Percentiles rank a stretch among this genome's conserved stretches.
phyloP scores from a whole-genome alignment of 2,113 vertebrate species.

The Amblyopsis rosae region DNA sequence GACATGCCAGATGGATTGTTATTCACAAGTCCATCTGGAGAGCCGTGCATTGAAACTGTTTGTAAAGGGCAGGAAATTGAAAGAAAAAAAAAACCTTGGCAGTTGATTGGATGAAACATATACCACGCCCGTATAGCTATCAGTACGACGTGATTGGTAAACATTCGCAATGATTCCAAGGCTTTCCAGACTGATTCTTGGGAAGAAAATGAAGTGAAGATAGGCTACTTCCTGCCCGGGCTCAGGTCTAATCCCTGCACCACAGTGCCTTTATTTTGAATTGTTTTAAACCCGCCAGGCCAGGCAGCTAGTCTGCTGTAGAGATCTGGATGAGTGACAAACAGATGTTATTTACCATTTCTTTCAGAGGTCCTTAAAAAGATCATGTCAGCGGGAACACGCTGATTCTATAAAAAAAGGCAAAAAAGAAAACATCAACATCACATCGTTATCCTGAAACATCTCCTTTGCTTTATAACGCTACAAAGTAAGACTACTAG shows the following conservation, averaged over 20 bases:
- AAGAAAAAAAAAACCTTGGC: too few relatives aligned
- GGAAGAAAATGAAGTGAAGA: too few relatives aligned
- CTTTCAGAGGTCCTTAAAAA: constrained; percentile 98
- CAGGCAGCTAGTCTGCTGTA: constrained; percentile 42
- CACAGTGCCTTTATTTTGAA: constrained; percentile 44
- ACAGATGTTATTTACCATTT: constrained; percentile 91
- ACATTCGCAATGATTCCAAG: too few relatives aligned
- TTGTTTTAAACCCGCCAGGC: constrained; percentile 12
- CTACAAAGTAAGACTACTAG: constrained; percentile 29
- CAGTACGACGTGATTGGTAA: too few relatives aligned
- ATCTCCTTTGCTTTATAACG: constrained; percentile 29
- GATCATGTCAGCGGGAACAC: constrained; percentile 99
- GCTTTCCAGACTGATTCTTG: too few relatives aligned
- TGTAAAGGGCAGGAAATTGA: too few relatives aligned
- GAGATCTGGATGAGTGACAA: constrained; percentile 76
- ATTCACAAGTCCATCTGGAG: too few relatives aligned
- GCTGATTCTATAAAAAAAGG: constrained; percentile 85
- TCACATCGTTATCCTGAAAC: constrained; percentile 39
- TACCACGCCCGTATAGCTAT: too few relatives aligned
- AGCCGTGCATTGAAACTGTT: too few relatives aligned
- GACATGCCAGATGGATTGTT: too few relatives aligned
- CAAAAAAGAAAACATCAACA: constrained; percentile 61
- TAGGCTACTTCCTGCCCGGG: neutral
- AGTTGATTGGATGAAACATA: too few relatives aligned
- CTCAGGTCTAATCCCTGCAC: constrained; percentile 69